Evolutionary conservation across 2,797 vertebrate genomes (phyloP).

Genomic region (Heteromormyrus szaboi): DNA sequence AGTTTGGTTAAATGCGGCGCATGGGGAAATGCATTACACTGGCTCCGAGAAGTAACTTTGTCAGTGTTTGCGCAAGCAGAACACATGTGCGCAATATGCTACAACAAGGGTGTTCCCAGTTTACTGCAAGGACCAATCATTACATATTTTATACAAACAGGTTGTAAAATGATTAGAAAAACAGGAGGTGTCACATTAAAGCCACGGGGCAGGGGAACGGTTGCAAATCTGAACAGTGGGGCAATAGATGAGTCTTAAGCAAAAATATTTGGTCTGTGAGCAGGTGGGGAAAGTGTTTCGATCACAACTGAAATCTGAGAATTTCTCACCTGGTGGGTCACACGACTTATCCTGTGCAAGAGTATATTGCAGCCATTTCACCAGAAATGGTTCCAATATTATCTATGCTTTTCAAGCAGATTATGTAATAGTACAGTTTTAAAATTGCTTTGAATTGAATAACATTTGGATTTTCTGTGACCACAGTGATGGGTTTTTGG

Average conservation of each 20-base stretch:
- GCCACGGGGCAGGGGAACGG: not conserved
- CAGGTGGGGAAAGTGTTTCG: not conserved
- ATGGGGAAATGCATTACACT: not conserved
- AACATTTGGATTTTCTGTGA: not conserved
- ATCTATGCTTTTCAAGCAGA: not conserved
- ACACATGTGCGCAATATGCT: not conserved
- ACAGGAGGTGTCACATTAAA: not conserved
- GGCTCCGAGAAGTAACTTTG: not conserved
- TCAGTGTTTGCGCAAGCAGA: not conserved
- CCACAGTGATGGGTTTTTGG: not conserved
- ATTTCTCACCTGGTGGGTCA: not conserved
- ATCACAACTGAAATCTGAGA: not conserved
- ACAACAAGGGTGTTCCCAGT: not conserved
- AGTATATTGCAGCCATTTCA: not conserved
- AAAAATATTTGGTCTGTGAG: not conserved
- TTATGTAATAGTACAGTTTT: not conserved
- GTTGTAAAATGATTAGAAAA: not conserved
- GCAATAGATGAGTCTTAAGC: not conserved
- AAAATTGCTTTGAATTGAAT: not conserved
- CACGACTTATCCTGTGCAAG: not conserved
- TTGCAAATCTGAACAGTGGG: not conserved
- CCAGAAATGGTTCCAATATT: not conserved
- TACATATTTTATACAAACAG: not conserved
- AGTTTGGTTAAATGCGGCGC: not conserved
- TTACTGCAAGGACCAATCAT: not conserved